Conservation (phyloP, 2,113 vertebrate species). For the Lonchura striata region DNA sequence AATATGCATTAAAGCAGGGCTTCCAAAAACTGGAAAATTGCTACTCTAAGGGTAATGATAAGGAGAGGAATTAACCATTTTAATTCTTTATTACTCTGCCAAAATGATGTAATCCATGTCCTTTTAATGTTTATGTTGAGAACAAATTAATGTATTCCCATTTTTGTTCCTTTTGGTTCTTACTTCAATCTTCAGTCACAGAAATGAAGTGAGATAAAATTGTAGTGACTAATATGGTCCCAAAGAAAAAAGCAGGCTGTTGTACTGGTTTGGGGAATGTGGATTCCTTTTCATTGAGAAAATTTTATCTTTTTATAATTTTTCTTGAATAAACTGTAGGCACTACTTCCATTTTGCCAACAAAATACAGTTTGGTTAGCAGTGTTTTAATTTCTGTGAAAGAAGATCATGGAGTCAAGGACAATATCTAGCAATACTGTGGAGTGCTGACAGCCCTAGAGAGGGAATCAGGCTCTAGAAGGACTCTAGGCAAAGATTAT, state of each 20-base stretch:
- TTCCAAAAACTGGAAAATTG: conserved; percentile 12
- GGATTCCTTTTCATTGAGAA: neutral
- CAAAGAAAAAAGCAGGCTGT: neutral
- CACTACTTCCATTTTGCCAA: neutral
- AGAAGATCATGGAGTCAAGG: neutral
- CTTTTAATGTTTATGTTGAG: conserved; percentile 7
- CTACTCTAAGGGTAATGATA: neutral
- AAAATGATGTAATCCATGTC: neutral
- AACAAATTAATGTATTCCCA: neutral
- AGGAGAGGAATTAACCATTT: conserved; percentile 13
- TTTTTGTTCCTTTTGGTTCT: neutral
- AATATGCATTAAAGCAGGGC: neutral
- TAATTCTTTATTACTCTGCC: neutral
- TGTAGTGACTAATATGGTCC: neutral
- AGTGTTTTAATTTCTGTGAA: neutral
- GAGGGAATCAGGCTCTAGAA: neutral
- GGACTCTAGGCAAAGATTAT: neutral
- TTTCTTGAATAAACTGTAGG: neutral
- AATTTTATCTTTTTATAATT: neutral
- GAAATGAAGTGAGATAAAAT: neutral
- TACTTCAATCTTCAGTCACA: neutral
- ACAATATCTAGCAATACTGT: neutral
- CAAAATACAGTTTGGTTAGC: neutral
- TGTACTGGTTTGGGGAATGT: neutral
- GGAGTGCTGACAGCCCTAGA: neutral